Evolutionary conservation across 2,113 vertebrate genomes (phyloP).

Genomic region (Rhea pennata): DNA sequence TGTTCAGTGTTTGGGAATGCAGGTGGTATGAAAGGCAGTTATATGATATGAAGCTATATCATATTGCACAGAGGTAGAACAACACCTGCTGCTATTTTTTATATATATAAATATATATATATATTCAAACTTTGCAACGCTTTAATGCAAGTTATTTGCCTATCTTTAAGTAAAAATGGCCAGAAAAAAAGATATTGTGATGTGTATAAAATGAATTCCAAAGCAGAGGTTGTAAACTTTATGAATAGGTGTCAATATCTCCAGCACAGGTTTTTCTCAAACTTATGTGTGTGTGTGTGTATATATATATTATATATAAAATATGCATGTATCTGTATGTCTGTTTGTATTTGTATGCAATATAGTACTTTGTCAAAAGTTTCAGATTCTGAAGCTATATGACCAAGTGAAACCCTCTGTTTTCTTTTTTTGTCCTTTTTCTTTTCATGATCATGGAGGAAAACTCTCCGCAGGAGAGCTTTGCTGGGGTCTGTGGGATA

Average conservation of each 20-base stretch:
- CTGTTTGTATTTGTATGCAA: not conserved
- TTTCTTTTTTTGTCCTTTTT: not conserved
- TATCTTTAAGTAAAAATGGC: not conserved
- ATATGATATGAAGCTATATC: slow-evolving; percentile 41
- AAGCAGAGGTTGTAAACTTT: not conserved
- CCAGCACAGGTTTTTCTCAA: not conserved
- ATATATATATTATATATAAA: not conserved
- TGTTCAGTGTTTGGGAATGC: slow-evolving; percentile 14
- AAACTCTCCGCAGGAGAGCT: not conserved
- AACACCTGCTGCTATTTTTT: not conserved
- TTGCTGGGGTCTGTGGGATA: not conserved
- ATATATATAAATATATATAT: not conserved
- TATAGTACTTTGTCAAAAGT: not conserved
- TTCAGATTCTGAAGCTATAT: not conserved
- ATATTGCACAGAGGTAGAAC: not conserved
- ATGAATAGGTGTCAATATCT: not conserved
- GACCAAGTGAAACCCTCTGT: not conserved
- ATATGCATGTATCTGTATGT: not conserved
- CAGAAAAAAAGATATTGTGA: not conserved
- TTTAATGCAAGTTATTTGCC: not conserved
- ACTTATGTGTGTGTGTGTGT: not conserved
- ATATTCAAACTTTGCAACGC: not conserved
- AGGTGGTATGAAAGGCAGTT: slow-evolving; percentile 19
- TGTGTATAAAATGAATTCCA: not conserved
- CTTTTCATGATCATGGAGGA: not conserved